These are phyloP conservation scores for Drosophila austrosaltans DNA, from an alignment of 2,888 invertebrate species.

Conservation along the genomic window DNA sequence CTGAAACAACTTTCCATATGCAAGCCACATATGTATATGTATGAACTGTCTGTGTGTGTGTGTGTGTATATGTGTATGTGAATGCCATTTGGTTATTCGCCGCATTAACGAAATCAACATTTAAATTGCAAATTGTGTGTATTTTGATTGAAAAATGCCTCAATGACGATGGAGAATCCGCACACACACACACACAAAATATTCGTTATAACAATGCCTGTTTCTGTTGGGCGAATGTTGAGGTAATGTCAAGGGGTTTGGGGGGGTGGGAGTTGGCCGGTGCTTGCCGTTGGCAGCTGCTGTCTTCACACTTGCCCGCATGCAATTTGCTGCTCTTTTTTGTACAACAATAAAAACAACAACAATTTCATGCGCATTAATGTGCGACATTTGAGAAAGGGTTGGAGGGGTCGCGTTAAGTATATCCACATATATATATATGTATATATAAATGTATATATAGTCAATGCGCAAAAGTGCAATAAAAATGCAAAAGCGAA, in stretches of 20 bases:
- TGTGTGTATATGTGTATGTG: conserved; percentile 22
- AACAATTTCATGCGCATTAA: conserved; percentile 56
- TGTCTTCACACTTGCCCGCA: conserved; percentile 44
- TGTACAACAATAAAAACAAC: conserved; percentile 49
- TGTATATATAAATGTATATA: background rate
- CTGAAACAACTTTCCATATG: conserved; percentile 47
- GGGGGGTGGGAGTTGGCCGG: conserved; percentile 1
- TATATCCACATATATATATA: conserved; percentile 7
- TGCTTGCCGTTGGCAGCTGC: conserved; percentile 44
- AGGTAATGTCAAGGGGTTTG: background rate
- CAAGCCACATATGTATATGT: conserved; percentile 2
- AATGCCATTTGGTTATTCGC: conserved; percentile 45
- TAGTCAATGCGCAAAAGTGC: conserved; percentile 52
- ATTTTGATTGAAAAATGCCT: conserved; percentile 55
- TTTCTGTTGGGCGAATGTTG: conserved; percentile 28
- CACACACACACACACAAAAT: conserved; percentile 15
- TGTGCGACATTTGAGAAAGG: conserved; percentile 54
- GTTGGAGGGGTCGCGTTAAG: conserved; percentile 14
- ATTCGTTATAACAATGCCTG: conserved; percentile 28
- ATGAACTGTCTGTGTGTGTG: background rate
- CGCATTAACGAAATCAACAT: conserved; percentile 67
- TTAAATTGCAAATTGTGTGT: conserved; percentile 70
- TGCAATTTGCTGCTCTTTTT: conserved; percentile 49
- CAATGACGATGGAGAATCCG: conserved; percentile 29
- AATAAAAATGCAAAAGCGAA: conserved; percentile 70